phyloP scores from a whole-genome alignment of 2,113 vertebrate genomes.

The Regulus satrapa region DNA sequence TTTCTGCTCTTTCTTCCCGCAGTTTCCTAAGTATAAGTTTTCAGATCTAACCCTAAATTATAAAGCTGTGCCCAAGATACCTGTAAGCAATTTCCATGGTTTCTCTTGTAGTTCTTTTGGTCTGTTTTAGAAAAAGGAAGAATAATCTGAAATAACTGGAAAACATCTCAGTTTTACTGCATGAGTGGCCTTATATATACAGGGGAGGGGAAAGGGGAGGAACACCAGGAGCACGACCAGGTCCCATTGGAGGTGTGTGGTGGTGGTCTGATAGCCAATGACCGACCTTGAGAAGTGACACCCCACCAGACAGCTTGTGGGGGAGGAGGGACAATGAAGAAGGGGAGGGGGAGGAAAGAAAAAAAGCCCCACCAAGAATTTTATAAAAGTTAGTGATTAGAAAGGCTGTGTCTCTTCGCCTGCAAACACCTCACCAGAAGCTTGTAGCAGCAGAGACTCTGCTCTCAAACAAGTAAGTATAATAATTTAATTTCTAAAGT shows the following conservation, averaged over 20 bases:
- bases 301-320: neutral
- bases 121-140: neutral
- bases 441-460: neutral
- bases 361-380: neutral
- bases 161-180: neutral
- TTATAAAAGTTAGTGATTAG: conserved; percentile 64
- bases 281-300: neutral
- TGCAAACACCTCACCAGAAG: neutral
- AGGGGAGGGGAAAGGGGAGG: neutral
- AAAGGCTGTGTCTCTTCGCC: neutral
- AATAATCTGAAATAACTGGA: neutral
- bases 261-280: conserved; percentile 53
- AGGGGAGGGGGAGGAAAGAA: neutral
- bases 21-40: neutral
- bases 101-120: neutral
- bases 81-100: neutral
- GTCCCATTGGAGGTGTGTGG: neutral
- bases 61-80: neutral
- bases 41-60: neutral
- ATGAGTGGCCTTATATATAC: neutral
- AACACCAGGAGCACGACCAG: neutral
- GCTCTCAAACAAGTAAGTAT: conserved; percentile 31
- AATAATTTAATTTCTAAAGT: neutral
- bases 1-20: neutral
- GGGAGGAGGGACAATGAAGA: neutral